Percentiles rank a stretch among this genome's conserved stretches.
Evolutionary conservation across 2,113 vertebrate genomes (phyloP).

Genomic region (Vombatus ursinus): DNA sequence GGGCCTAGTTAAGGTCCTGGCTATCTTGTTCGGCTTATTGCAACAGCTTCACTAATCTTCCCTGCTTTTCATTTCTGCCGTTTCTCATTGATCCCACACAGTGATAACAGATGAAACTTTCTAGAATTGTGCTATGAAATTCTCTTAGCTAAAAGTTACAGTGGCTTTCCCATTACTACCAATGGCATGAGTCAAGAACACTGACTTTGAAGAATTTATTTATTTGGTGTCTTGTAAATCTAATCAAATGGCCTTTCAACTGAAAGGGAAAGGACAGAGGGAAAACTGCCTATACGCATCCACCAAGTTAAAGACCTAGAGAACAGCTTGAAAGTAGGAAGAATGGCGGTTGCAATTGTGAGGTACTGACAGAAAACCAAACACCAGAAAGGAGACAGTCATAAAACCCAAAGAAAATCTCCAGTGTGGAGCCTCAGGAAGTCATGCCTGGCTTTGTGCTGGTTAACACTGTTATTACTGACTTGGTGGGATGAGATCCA

Average conservation of each 20-base stretch:
- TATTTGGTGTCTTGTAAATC: not conserved
- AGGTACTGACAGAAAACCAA: not conserved
- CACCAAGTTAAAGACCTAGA: not conserved
- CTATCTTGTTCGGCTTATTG: not conserved
- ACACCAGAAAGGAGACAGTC: not conserved
- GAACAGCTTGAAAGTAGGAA: not conserved
- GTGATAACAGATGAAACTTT: not conserved
- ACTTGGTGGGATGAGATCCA: not conserved
- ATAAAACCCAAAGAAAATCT: not conserved
- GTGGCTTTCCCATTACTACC: not conserved
- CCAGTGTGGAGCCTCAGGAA: not conserved
- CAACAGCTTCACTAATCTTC: not conserved
- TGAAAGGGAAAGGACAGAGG: not conserved
- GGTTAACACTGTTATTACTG: not conserved
- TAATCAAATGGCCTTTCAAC: not conserved
- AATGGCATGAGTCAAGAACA: not conserved
- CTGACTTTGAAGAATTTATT: not conserved
- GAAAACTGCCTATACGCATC: not conserved
- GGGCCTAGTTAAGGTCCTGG: not conserved
- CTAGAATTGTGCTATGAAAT: not conserved
- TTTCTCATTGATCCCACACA: not conserved
- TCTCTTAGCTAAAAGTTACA: not conserved
- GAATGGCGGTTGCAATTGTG: not conserved
- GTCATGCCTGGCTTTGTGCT: not conserved
- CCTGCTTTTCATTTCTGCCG: not conserved